Base-by-base conservation (phyloP, 2,888 invertebrate species). In the Bellardia bayeri region DNA sequence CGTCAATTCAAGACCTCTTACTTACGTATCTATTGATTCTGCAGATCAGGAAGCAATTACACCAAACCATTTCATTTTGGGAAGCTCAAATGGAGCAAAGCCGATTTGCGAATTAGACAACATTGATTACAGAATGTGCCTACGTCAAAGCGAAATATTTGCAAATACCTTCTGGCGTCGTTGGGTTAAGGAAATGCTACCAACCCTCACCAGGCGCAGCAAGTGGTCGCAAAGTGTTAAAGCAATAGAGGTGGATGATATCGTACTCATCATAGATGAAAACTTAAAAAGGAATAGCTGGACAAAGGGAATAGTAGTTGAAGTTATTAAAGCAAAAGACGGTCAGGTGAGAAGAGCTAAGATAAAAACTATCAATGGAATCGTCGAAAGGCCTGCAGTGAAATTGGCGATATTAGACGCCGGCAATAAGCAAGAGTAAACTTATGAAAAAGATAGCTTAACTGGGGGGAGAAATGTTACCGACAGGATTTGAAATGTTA, bases 81-180 rank as follows among this genome's bases (percentile, higher is more conserved):
- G 37, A 37, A 37, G 37, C 6, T 37, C 37, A 37, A 37, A 37
- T 37, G 37, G 3, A 37, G 6, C 37, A 1, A 74, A 74, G 45
- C 74, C 56, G 7, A 66, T 82, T 42, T 82, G 72, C 42, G 40
- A 49, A 16, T n/a, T 40, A 13, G 63, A 74, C 1, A 42, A 49
- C 13, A 74, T 82, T 1, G 51, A 71, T n/a, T 49, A 58, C 23
- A 81, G 37, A 71, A 54, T 82, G 82, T 40, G 71, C 37, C 37
- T 64, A 2, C 72, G 72, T 13, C 82, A 82, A 72, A 82, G 37
- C 64, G 82, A 72, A 14, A 54, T 51, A 14, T 61, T 80, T 49
- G 71, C 80, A n/a, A 72, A 72, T 72, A 33, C 23, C 23, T 80
- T 80, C 42, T 80, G 71, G 71, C 56, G 61, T 1, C 61, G 37